Evolutionary conservation across 2,888 invertebrate genomes (phyloP), one percentile per base, ranked within the genome.

Genomic region (Athalia circularis): DNA sequence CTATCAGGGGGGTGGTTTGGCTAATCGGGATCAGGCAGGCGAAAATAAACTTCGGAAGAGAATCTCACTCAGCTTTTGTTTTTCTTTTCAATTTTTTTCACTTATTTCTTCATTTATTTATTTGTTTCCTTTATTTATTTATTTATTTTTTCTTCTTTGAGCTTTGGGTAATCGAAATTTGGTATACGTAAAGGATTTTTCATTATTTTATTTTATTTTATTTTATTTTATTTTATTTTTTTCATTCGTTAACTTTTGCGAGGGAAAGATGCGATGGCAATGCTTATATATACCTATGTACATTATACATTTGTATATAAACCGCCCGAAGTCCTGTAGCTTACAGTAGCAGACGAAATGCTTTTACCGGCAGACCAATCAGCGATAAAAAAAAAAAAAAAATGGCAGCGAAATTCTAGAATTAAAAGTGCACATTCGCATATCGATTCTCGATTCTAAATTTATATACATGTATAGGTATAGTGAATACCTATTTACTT

Each of bases 361-460:
- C 15, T 70, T 59, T 59, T 70, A 57, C 57, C 8, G 57, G 8
- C 57, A n/a, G 70, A 47, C 45, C 54, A 70, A 70, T 70, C 70
- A 59, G 13, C 7, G 13, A 4, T 4, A 61, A 61, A 61, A n/a
- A 8, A 13, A 59, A n/a, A 45, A 70, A 45, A 7, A 57, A 59
- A 57, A 59, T 70, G n/a, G 45, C 45, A 52, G 43, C 29, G 52
- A 11, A 54, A 68, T 67, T 48, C 29, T 43, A 29, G 43, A 68
- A 54, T 68, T 67, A 68, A 68, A 68, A 68, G 68, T 54, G 52
- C 15, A 52, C 29, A 54, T 54, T 68, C 47, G 59, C 54, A n/a
- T 57, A 72, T 72, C 72, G 72, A 72, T 61, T 72, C 45, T 59
- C 72, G 59, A 72, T 61, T 57, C 9, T 57, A 59, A 72, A 72